Evolutionary conservation across 2,888 invertebrate species (phyloP).

Genomic region (Hirtodrosophila confusa): DNA sequence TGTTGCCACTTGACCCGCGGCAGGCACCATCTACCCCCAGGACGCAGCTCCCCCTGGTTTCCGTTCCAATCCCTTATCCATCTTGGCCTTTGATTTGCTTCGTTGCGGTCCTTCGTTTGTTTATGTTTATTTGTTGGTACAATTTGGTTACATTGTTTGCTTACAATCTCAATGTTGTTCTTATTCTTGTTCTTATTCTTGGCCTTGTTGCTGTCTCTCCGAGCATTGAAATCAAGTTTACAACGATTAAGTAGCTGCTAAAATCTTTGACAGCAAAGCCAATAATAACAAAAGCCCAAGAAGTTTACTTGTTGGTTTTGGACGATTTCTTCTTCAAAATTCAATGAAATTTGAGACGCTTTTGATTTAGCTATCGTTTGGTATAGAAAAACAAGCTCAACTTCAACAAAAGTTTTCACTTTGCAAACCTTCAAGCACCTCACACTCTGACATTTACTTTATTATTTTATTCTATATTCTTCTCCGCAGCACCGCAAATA

Average conservation of each 20-base stretch:
- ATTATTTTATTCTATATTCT: no score
- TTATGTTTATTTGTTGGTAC: constrained; percentile 78
- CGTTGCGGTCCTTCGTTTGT: constrained; percentile 66
- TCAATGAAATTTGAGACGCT: not conserved
- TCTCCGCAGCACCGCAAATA: no score
- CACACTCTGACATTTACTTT: no score
- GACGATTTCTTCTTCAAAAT: constrained; percentile 5
- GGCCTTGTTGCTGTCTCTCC: constrained; percentile 35
- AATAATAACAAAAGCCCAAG: constrained; percentile 50
- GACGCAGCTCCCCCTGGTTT: not conserved
- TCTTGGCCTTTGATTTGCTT: constrained; percentile 38
- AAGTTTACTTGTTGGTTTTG: constrained; percentile 23
- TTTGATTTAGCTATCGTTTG: constrained; percentile 9
- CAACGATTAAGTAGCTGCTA: constrained; percentile 71
- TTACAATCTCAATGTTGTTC: constrained; percentile 65
- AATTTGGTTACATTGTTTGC: constrained; percentile 79
- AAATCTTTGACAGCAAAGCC: constrained; percentile 57
- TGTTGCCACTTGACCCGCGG: constrained; percentile 73
- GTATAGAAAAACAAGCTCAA: constrained; percentile 8
- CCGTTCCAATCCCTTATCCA: constrained; percentile 2
- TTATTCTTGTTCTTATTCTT: constrained; percentile 23
- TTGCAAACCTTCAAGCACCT: no score
- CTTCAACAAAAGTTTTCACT: not conserved
- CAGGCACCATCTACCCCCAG: constrained; percentile 39
- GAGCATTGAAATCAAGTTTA: constrained; percentile 64